Conservation (phyloP, 2,113 vertebrate genomes). For the Coturnix japonica region DNA sequence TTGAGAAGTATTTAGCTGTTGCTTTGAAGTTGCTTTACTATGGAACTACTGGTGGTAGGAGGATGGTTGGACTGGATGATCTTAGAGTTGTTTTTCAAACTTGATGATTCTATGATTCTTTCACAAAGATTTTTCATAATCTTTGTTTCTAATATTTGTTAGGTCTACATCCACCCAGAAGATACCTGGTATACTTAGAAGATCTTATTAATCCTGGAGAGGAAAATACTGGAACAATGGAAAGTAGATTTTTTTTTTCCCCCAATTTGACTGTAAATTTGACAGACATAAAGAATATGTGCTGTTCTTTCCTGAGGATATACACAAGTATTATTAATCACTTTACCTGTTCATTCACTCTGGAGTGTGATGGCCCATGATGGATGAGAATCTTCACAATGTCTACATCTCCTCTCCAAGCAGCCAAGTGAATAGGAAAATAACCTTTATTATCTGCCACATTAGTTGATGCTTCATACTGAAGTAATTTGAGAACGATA, state of each 20-base stretch:
- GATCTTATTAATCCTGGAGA: not conserved
- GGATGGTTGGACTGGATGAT: no score
- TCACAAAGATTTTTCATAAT: not conserved
- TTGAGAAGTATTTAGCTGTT: no score
- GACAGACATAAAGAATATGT: slow-evolving; percentile 26
- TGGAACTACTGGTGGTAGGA: no score
- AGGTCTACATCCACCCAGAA: not conserved
- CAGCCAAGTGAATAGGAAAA: slow-evolving; percentile 96
- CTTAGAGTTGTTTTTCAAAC: no score
- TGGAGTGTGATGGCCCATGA: slow-evolving; percentile 91
- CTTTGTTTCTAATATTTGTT: not conserved
- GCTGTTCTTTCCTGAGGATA: not conserved
- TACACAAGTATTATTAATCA: slow-evolving; percentile 42
- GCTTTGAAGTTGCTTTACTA: no score
- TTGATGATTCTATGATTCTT: no score
- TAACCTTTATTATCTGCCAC: slow-evolving; percentile 96
- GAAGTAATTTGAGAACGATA: slow-evolving; percentile 95
- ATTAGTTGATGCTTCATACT: slow-evolving; percentile 93
- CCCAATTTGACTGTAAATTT: not conserved
- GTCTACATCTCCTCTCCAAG: slow-evolving; percentile 96
- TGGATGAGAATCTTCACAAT: slow-evolving; percentile 96
- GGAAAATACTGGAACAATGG: not conserved
- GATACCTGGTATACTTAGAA: not conserved
- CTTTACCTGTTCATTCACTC: slow-evolving; percentile 94
- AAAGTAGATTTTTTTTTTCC: not conserved